These are phyloP conservation scores for Connochaetes taurinus DNA, from an alignment of 2,113 vertebrate species.

Conservation along the genomic window DNA sequence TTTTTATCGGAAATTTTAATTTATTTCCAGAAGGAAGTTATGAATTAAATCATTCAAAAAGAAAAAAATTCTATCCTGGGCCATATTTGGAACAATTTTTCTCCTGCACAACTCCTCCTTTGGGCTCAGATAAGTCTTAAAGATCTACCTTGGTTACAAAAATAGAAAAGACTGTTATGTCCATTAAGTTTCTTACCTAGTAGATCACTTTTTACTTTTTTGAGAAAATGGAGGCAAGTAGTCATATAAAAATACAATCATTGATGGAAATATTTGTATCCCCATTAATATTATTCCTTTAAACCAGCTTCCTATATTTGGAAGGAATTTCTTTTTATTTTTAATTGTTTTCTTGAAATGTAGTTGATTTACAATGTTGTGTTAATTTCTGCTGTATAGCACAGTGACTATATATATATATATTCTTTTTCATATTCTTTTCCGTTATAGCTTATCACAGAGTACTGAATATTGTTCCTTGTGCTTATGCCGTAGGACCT, in stretches of 20 bases:
- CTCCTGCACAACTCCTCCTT: background rate
- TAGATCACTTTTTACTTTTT: background rate
- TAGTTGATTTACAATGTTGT: background rate
- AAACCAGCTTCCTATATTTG: background rate
- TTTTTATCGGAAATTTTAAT: background rate
- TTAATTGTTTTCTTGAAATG: background rate
- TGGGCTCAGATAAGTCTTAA: background rate
- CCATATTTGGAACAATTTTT: background rate
- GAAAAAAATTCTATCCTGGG: background rate
- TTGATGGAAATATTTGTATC: background rate
- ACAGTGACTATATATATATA: background rate
- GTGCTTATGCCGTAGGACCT: background rate
- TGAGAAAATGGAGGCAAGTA: background rate
- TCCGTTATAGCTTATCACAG: background rate
- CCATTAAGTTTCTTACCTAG: background rate
- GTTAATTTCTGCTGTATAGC: background rate
- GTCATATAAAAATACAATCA: background rate
- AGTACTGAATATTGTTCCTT: background rate
- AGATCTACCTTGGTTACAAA: background rate
- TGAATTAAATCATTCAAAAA: slow-evolving; percentile 3
- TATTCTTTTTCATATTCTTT: background rate
- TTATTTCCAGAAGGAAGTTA: background rate
- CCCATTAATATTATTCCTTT: background rate
- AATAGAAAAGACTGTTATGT: background rate
- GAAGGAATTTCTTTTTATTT: background rate